Percentiles rank a stretch among this genome's conserved stretches.
Conservation (phyloP, 2,797 vertebrate genomes). For the Chaunax sp. region DNA sequence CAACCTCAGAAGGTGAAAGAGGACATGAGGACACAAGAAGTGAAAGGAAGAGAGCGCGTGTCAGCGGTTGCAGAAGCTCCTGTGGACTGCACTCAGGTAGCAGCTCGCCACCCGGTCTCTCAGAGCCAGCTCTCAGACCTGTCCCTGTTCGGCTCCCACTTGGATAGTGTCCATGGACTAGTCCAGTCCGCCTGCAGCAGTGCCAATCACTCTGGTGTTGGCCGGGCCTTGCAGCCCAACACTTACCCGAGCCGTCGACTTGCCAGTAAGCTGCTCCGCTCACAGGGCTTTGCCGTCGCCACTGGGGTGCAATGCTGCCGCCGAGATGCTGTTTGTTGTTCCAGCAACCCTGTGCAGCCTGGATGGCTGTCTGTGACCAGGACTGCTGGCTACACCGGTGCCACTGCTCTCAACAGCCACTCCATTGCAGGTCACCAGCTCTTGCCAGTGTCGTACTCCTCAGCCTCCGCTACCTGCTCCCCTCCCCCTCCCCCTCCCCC, state of each 20-base stretch:
- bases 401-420: constrained; percentile 63
- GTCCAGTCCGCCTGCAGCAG: constrained; percentile 87
- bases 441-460: constrained; percentile 71
- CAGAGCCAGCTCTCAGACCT: constrained; percentile 91
- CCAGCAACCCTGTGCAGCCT: constrained; percentile 69
- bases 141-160: constrained; percentile 89
- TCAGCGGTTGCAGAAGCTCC: constrained; percentile 49
- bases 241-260: constrained; percentile 88
- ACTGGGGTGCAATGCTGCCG: constrained; percentile 85
- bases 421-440: constrained; percentile 75
- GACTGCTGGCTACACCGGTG: constrained; percentile 55
- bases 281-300: constrained; percentile 76
- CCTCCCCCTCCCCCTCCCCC: constrained; percentile 78
- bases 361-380: constrained; percentile 73
- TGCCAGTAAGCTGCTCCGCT: constrained; percentile 84
- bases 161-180: constrained; percentile 94
- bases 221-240: constrained; percentile 85
- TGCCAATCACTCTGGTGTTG: constrained; percentile 66
- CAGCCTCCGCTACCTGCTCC: constrained; percentile 73
- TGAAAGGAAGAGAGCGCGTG: constrained; percentile 53
- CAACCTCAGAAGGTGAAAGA: constrained; percentile 49
- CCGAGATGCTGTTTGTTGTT: constrained; percentile 81
- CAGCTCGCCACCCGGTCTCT: constrained; percentile 83
- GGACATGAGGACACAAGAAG: constrained; percentile 53
- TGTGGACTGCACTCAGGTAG: constrained; percentile 74